Base-by-base conservation (phyloP, 2,888 invertebrate species). In the Drosophila rubida region DNA sequence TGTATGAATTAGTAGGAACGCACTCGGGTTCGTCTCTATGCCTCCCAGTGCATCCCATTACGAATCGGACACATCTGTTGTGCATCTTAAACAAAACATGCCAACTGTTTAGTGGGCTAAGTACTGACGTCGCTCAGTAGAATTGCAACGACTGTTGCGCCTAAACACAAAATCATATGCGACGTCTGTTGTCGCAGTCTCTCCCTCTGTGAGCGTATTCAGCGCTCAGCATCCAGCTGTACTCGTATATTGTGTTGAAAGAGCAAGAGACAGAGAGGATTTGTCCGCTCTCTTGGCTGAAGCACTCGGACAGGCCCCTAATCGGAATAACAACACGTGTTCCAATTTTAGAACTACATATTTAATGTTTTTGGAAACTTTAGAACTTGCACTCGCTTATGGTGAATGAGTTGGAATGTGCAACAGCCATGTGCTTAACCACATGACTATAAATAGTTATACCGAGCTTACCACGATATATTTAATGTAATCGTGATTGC, bases 301-400 rank as follows among this genome's bases (percentile, higher is more conserved):
- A 14, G 49, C 44, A 69, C 54, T 27, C 51, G 50, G 80, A 32
- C 75, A 59, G 68, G 63, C 79, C 72, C 62, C 79, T 74, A 11
- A 57, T 6, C 27, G 4, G 30, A 51, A 11, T 13, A 16, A 58
- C 27, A 60, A 61, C 69, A 81, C 69, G 61, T 78, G 81, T 72
- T 81, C 64, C 44, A 48, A 14, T 53, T 53, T 71, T 66, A 72
- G 69, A 51, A 53, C 16, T 19, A 4, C n/a, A 37, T 41, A 9
- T 14, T 9, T 13, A 0, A 48, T 4, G 9, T 14, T 37, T 48
- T 58, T 39, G 14, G 27, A 42, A 19, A 51, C 42, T 53, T 35
- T 11, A 54, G 1, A 19, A 54, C 32, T 9, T 27, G 37, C 50
- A 50, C 2, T 39, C 16, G 50, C 4, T 14, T 19, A 25, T 25